Evolutionary conservation across 2,888 invertebrate genomes (phyloP).

Genomic region (Andrena dorsata): DNA sequence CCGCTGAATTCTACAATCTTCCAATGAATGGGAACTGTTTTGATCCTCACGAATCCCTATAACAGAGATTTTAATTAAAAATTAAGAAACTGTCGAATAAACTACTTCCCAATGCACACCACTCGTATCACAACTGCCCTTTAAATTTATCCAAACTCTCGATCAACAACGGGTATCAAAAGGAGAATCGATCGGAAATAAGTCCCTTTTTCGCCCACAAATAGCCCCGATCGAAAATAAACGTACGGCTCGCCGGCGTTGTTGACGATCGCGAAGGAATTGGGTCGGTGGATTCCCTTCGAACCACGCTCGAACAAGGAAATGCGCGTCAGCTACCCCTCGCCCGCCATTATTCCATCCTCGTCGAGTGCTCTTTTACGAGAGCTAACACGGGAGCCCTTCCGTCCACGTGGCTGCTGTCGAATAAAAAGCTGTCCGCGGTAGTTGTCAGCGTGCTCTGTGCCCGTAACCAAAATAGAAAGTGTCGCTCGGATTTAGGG

Average conservation of each 20-base stretch:
- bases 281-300: conserved; percentile 53
- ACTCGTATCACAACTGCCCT: too few species aligned
- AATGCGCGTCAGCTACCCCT: conserved; percentile 16
- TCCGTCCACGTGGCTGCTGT: conserved; percentile 48
- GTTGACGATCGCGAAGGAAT: conserved; percentile 62
- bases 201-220: conserved; percentile 12
- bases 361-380: conserved; percentile 6
- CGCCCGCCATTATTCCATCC: neutral
- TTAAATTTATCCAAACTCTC: conserved; percentile 12
- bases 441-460: conserved; percentile 67
- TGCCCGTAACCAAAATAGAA: conserved; percentile 63
- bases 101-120: neutral
- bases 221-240: conserved; percentile 49
- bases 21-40: too few species aligned
- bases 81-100: neutral
- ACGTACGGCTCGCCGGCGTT: conserved; percentile 23
- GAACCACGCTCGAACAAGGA: conserved; percentile 31
- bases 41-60: too few species aligned
- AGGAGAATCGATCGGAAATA: conserved; percentile 21
- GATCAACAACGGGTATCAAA: conserved; percentile 1
- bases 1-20: too few species aligned
- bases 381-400: conserved; percentile 30
- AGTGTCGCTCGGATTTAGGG: conserved; percentile 50
- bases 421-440: conserved; percentile 57
- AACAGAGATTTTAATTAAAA: too few species aligned